These are phyloP conservation scores for Nyctibius bracteatus DNA, from an alignment of 2,113 vertebrate species.

Conservation along the genomic window DNA sequence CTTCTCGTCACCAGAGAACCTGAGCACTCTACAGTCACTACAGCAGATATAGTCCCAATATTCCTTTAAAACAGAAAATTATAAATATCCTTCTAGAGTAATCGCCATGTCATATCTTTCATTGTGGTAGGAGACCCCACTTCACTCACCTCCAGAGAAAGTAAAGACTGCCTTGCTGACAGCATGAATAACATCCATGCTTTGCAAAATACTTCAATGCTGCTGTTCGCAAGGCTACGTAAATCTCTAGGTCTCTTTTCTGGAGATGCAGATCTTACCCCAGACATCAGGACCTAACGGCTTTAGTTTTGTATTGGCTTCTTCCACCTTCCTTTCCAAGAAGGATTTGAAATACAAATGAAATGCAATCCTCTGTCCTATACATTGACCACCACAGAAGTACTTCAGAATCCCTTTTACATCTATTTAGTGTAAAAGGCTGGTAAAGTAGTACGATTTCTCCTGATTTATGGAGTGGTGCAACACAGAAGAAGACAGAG, in stretches of 20 bases:
- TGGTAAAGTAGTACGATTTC: background rate
- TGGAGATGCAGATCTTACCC: background rate
- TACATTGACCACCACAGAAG: rapidly evolving
- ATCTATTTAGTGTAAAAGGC: background rate
- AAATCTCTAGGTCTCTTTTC: background rate
- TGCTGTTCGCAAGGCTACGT: background rate
- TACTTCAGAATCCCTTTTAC: background rate
- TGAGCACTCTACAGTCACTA: background rate
- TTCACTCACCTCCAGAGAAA: background rate
- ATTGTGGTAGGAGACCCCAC: background rate
- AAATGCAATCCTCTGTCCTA: background rate
- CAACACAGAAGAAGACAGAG: background rate
- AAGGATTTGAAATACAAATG: background rate
- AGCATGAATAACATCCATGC: background rate
- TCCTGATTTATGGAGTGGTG: background rate
- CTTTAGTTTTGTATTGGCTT: background rate
- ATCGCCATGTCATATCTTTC: rapidly evolving
- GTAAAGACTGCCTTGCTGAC: background rate
- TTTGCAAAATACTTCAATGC: background rate
- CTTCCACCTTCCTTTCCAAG: background rate
- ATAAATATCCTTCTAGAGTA: background rate
- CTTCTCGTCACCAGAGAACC: background rate
- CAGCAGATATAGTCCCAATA: background rate
- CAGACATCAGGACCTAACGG: background rate
- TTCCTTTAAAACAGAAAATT: background rate